phyloP scores from a whole-genome alignment of 1,140 invertebrate genomes.

The Linepithema humile region DNA sequence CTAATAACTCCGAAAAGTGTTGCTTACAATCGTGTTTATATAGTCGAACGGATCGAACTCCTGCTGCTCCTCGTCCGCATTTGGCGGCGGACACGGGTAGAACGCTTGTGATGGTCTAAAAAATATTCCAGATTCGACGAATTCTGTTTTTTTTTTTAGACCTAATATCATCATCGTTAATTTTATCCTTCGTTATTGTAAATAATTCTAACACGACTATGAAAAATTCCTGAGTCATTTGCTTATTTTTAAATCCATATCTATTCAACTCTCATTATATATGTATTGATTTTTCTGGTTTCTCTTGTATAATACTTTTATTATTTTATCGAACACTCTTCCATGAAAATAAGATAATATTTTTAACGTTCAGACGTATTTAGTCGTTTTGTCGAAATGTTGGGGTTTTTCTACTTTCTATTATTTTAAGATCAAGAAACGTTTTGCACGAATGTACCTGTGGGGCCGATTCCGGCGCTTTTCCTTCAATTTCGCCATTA shows the following conservation, averaged over 20 bases:
- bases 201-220: neutral
- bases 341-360: neutral
- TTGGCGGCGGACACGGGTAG: slow-evolving; percentile 87
- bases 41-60: slow-evolving; percentile 86
- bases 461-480: slow-evolving; percentile 80
- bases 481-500: slow-evolving; percentile 85
- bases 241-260: neutral
- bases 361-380: neutral
- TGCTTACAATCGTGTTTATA: slow-evolving; percentile 86
- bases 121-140: slow-evolving; percentile 34
- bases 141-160: neutral
- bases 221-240: neutral
- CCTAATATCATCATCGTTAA: neutral
- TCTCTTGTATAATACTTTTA: neutral
- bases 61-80: slow-evolving; percentile 84
- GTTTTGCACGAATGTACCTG: slow-evolving; percentile 71
- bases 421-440: neutral
- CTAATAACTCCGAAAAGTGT: neutral
- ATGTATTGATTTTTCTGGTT: too few species aligned
- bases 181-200: neutral
- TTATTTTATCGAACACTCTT: neutral
- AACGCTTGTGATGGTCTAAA: slow-evolving; percentile 86
- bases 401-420: neutral
- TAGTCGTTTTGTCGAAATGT: neutral
- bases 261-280: neutral